Conservation (phyloP, 2,888 invertebrate species). For the Crematogaster levior region DNA sequence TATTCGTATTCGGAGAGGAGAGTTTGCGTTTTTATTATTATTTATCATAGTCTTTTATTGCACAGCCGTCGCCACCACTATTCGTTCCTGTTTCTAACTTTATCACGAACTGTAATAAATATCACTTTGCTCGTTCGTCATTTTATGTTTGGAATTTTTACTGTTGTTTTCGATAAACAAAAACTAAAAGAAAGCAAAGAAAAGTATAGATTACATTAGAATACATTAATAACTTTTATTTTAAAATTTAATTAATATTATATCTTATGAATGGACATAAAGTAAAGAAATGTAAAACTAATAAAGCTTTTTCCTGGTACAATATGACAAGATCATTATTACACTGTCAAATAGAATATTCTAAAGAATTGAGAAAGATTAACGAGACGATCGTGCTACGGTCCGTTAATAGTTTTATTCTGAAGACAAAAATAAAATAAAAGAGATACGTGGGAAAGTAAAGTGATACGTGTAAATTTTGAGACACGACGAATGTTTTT, state of each 20-base stretch:
- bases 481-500: background rate
- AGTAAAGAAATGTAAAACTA: background rate
- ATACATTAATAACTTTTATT: background rate
- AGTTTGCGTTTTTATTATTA: conserved; percentile 46
- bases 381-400: background rate
- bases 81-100: conserved; percentile 14
- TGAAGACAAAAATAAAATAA: background rate
- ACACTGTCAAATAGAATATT: background rate
- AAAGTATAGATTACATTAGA: background rate
- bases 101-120: conserved; percentile 37
- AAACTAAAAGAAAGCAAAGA: background rate
- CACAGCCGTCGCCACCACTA: background rate
- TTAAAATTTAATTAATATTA: background rate
- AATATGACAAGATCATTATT: conserved; percentile 8
- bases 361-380: background rate
- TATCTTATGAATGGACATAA: too few species aligned
- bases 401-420: background rate
- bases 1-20: conserved; percentile 27
- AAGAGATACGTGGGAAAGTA: background rate
- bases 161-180: background rate
- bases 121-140: background rate
- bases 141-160: conserved; percentile 12
- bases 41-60: conserved; percentile 34
- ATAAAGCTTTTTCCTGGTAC: background rate
- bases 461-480: background rate